phyloP scores from a whole-genome alignment of 2,113 vertebrate genomes.

The Miniopterus natalensis region DNA sequence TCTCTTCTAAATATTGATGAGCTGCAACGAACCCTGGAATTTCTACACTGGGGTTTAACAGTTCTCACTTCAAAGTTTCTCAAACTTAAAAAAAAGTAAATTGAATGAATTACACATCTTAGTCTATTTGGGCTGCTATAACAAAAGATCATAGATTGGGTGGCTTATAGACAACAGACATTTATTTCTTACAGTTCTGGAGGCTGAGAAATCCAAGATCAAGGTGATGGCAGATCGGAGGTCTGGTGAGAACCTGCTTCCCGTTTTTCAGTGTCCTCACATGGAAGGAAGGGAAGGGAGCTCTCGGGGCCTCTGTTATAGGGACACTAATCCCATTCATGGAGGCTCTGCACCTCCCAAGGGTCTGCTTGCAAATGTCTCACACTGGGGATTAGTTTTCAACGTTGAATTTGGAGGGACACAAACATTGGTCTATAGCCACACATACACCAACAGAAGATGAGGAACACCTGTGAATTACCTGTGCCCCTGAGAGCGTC shows the following conservation, averaged over 20 bases:
- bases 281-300: no score
- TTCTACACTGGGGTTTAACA: slow-evolving; percentile 26
- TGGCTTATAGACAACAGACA: neutral
- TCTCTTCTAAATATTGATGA: slow-evolving; percentile 8
- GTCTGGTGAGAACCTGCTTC: neutral
- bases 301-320: neutral
- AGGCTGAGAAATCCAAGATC: neutral
- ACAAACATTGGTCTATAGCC: neutral
- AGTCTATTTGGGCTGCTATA: neutral
- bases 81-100: neutral
- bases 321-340: neutral
- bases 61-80: neutral
- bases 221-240: neutral
- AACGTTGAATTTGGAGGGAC: neutral
- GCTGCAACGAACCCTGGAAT: neutral
- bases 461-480: neutral
- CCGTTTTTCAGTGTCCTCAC: neutral
- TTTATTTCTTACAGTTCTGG: neutral
- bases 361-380: neutral
- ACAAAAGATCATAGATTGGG: neutral
- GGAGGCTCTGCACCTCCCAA: no score
- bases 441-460: neutral
- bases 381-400: neutral
- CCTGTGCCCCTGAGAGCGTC: neutral
- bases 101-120: neutral